These are phyloP conservation scores for Neolamprologus tretocephalus DNA, from an alignment of 2,113 vertebrate genomes.

Conservation along the genomic window DNA sequence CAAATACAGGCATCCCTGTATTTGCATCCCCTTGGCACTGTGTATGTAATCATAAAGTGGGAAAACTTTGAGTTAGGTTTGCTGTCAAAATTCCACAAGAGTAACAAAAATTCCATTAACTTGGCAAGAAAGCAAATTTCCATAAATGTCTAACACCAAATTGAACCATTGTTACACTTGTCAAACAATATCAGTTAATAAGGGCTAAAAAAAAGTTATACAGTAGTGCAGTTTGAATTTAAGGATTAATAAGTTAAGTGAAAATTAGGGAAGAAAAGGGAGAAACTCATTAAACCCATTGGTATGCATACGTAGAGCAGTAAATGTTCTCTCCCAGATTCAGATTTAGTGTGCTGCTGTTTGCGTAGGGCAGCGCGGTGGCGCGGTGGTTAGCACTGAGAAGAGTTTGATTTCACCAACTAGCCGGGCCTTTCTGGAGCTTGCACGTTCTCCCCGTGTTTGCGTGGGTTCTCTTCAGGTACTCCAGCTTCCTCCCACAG, in stretches of 20 bases:
- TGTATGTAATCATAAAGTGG: background rate
- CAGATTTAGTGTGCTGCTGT: background rate
- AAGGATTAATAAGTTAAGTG: background rate
- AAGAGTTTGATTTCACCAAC: background rate
- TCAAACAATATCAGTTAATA: background rate
- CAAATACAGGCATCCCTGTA: rapidly evolving
- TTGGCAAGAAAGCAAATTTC: background rate
- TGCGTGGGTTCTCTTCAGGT: background rate
- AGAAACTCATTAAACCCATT: background rate
- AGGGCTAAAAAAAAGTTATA: rapidly evolving
- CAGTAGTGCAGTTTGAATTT: background rate
- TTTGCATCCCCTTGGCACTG: background rate
- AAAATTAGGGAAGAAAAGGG: background rate
- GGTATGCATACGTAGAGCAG: background rate
- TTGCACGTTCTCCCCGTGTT: background rate
- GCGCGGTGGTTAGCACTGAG: background rate
- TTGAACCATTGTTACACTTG: background rate
- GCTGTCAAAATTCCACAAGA: background rate
- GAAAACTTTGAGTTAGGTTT: background rate
- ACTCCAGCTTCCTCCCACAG: background rate
- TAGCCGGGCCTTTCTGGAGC: background rate
- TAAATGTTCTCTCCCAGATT: background rate
- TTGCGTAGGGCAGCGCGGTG: background rate
- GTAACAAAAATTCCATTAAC: background rate
- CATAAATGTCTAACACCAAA: background rate